Evolutionary conservation across 2,797 vertebrate genomes (phyloP).

Genomic region (Xiphophorus birchmanni): DNA sequence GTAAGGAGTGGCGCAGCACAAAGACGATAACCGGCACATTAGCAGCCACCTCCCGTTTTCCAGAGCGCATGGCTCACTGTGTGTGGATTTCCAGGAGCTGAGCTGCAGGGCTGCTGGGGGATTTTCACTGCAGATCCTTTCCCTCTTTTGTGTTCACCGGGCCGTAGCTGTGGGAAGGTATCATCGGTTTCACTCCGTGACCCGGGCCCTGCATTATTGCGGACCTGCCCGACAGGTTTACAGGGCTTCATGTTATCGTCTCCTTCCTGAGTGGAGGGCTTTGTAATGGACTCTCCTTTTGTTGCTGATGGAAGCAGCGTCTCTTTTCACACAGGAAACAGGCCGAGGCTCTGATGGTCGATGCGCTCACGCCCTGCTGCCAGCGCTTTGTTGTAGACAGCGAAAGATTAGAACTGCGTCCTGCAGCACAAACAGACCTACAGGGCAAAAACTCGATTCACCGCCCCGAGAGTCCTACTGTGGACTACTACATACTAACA

Average conservation of each 20-base stretch:
- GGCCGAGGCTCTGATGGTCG: slow-evolving; percentile 30
- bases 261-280: slow-evolving; percentile 7
- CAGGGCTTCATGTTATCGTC: slow-evolving; percentile 37
- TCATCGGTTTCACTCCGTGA: slow-evolving; percentile 26
- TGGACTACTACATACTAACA: too few species aligned
- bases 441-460: not conserved
- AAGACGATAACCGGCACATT: not conserved
- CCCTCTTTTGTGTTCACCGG: slow-evolving; percentile 26
- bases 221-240: slow-evolving; percentile 57
- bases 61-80: not conserved
- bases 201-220: slow-evolving; percentile 7
- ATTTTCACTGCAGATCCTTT: slow-evolving; percentile 14
- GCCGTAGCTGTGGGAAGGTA: slow-evolving; percentile 42
- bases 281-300: slow-evolving; percentile 45
- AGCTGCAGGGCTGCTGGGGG: not conserved
- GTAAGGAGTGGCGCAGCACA: too few species aligned
- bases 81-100: not conserved
- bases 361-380: slow-evolving; percentile 22
- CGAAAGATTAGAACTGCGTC: slow-evolving; percentile 17
- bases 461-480: not conserved
- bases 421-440: not conserved
- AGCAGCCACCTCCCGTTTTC: not conserved
- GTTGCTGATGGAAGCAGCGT: slow-evolving; percentile 26
- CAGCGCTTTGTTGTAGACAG: slow-evolving; percentile 38
- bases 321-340: slow-evolving; percentile 34